These are phyloP conservation scores for Caradrina clavipalpis DNA, from an alignment of 2,888 invertebrate species.

Conservation along the genomic window DNA sequence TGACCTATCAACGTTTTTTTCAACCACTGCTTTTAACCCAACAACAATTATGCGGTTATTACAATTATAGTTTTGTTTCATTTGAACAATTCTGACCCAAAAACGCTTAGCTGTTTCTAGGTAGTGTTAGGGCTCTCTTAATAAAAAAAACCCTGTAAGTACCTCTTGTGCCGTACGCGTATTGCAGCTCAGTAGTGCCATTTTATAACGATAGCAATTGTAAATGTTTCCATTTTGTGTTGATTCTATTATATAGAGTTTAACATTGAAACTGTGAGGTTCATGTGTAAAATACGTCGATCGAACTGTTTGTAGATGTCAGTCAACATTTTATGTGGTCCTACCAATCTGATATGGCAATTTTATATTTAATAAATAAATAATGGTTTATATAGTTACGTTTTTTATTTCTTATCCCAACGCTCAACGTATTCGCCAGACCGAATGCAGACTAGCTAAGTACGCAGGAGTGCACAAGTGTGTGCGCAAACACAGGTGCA, in stretches of 20 bases:
- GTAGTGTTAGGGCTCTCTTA: too few relatives aligned
- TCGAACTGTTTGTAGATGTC: constrained; percentile 81
- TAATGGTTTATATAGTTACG: constrained; percentile 78
- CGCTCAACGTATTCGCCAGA: too few relatives aligned
- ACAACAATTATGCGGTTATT: too few relatives aligned
- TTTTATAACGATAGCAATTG: constrained; percentile 74
- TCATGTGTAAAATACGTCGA: constrained; percentile 72
- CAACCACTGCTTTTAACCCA: too few relatives aligned
- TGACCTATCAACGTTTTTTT: too few relatives aligned
- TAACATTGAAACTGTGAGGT: constrained; percentile 76
- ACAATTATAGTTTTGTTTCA: too few relatives aligned
- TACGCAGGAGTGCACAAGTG: too few relatives aligned
- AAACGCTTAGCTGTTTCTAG: too few relatives aligned
- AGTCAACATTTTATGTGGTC: constrained; percentile 77
- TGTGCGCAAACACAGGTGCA: too few relatives aligned
- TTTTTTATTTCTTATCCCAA: constrained; percentile 55
- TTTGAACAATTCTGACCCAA: too few relatives aligned
- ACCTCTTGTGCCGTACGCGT: constrained; percentile 47
- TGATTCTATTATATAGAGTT: constrained; percentile 88
- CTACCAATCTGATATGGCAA: constrained; percentile 81
- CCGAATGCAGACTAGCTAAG: too few relatives aligned
- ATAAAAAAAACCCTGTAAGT: background rate
- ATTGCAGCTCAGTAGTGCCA: constrained; percentile 70
- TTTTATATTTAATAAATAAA: constrained; percentile 89
- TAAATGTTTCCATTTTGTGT: constrained; percentile 84